Conservation (phyloP, 2,888 invertebrate genomes). For the Carterocephalus palaemon region DNA sequence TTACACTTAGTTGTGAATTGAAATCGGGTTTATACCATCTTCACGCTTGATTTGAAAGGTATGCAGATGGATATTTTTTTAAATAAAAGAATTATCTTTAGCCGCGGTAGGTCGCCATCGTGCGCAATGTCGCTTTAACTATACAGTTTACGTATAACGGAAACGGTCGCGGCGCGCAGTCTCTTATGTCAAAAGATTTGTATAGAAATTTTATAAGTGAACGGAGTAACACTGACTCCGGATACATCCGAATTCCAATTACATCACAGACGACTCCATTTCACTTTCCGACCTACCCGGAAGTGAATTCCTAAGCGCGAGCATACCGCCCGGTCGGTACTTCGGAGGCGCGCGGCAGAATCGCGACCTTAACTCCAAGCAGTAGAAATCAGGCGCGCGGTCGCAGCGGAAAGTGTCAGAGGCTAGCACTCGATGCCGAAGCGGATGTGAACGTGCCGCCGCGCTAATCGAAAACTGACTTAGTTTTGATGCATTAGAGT, state of each 20-base stretch:
- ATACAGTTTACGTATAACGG: conserved; percentile 34
- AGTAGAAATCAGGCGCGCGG: conserved; percentile 46
- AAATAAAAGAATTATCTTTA: conserved; percentile 27
- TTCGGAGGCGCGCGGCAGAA: conserved; percentile 44
- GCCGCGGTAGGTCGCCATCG: conserved; percentile 42
- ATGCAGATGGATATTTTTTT: conserved; percentile 33
- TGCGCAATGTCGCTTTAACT: conserved; percentile 53
- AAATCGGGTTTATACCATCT: conserved; percentile 40
- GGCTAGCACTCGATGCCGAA: conserved; percentile 66
- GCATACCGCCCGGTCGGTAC: conserved; percentile 73
- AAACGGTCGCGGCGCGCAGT: conserved; percentile 45
- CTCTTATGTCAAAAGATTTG: conserved; percentile 72
- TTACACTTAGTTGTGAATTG: conserved; percentile 44
- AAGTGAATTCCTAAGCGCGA: conserved; percentile 78
- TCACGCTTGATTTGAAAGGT: conserved; percentile 33
- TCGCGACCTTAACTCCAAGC: conserved; percentile 44
- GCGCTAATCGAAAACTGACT: conserved; percentile 63
- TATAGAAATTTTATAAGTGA: conserved; percentile 73
- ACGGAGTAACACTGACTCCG: conserved; percentile 75
- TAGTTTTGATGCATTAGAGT: conserved; percentile 62
- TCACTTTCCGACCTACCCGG: conserved; percentile 79
- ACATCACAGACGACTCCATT: conserved; percentile 78
- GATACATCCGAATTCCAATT: conserved; percentile 79
- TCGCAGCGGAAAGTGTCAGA: conserved; percentile 53
- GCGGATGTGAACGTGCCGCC: conserved; percentile 72